Evolutionary conservation across 2,113 vertebrate genomes (phyloP).

Genomic region (Hymenochirus boettgeri): DNA sequence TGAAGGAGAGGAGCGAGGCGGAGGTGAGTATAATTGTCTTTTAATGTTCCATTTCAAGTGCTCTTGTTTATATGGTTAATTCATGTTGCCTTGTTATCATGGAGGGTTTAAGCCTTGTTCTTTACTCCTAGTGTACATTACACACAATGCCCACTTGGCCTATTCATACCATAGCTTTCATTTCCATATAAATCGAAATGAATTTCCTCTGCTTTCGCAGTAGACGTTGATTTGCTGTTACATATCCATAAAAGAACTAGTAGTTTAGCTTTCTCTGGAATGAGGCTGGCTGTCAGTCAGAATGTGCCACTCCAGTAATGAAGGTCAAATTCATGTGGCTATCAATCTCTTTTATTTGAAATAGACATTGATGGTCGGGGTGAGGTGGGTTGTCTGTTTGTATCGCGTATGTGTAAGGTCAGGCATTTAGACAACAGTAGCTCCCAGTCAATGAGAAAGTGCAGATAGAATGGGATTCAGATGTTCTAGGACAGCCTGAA

Average conservation of each 20-base stretch:
- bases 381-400: slow-evolving; percentile 68
- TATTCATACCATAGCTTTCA: not conserved
- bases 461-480: slow-evolving; percentile 49
- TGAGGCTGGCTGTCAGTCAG: slow-evolving; percentile 52
- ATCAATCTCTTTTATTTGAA: slow-evolving; percentile 56
- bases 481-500: slow-evolving; percentile 61
- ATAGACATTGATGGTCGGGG: slow-evolving; percentile 59
- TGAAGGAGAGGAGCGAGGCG: no score
- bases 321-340: slow-evolving; percentile 62
- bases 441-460: slow-evolving; percentile 62
- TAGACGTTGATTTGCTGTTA: slow-evolving; percentile 29
- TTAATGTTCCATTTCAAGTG: no score
- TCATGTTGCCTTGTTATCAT: no score
- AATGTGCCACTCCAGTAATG: slow-evolving; percentile 48
- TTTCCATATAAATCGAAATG: slow-evolving; percentile 8
- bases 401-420: slow-evolving; percentile 67
- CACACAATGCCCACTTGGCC: no score
- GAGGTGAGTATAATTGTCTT: no score
- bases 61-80: no score
- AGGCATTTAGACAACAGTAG: slow-evolving; percentile 64
- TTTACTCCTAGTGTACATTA: no score
- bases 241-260: slow-evolving; percentile 26
- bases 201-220: slow-evolving; percentile 2
- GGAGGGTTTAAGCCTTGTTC: no score
- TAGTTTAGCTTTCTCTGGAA: slow-evolving; percentile 51